Base-by-base conservation (phyloP, 2,113 vertebrate species). In the Bos taurus region DNA sequence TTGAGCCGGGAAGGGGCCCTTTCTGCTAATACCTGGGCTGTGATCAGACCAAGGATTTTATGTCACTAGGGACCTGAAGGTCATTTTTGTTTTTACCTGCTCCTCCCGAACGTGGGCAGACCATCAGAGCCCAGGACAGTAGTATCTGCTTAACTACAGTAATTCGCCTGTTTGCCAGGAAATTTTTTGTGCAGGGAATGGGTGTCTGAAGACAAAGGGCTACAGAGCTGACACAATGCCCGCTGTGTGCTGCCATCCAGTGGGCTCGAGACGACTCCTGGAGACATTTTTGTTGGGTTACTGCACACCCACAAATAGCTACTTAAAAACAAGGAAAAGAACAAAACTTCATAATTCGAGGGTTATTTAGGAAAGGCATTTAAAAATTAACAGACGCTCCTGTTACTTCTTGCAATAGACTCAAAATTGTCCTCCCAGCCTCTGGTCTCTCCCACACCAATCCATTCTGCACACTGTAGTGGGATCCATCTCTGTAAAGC, bases 211-310 rank as follows among this genome's bases (percentile, higher is more conserved):
- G 86, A 98, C 98, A 98, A 97, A 95, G 86, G 91, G 26, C 95
- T 64, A 95, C 71, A 98, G 98, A 97, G 21, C n/a, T 7, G 50
- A 94, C 56, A 98, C 97, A 98, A 97, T 97, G 94, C 6, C n/a
- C 11, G 88, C 95, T 98, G 96, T 98, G 86, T 80, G 78, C 43
- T 19, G 64, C 93, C 52, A 46, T 33, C 86, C 93, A 91, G 97
- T 93, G 97, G 98, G 97, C 95, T 84, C 3, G 13, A 94, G 96
- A 95, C 36, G 6, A 97, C 82, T 97, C 93, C 96, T 91, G 83
- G 89, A 94, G 97, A 98, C 98, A 98, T 98, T 98, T 97, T 98
- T 97, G 97, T 94, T 97, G 82, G 95, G 97, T 97, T 98, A 93
- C 93, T 95, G 30, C 92, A 97, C 98, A 96, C 98, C 98, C 98